These are phyloP conservation scores for Pecten maximus DNA, from an alignment of 2,888 invertebrate species.

Conservation along the genomic window DNA sequence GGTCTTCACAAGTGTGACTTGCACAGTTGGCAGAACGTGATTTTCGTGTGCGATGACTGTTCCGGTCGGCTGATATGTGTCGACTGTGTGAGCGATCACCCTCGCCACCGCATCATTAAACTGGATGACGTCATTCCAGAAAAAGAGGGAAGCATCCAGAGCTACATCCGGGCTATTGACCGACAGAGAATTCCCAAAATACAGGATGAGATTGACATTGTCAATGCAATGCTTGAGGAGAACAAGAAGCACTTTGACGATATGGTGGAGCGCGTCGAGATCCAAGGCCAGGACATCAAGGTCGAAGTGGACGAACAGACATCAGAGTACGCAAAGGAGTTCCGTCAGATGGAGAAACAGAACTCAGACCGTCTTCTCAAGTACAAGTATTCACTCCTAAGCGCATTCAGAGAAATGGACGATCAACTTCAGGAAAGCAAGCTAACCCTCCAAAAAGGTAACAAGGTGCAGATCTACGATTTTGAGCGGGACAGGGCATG, in stretches of 20 bases:
- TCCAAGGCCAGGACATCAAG: neutral
- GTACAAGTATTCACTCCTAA: neutral
- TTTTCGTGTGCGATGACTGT: slow-evolving; percentile 18
- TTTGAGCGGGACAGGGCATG: neutral
- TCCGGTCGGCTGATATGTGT: neutral
- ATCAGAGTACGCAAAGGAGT: neutral
- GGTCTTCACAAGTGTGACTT: slow-evolving; percentile 21
- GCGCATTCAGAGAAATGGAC: neutral
- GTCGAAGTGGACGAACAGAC: neutral
- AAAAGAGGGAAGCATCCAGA: slow-evolving; percentile 13
- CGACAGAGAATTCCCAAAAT: neutral
- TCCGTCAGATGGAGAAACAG: slow-evolving; percentile 3
- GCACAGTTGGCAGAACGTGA: slow-evolving; percentile 31
- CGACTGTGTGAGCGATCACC: neutral
- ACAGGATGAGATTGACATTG: neutral
- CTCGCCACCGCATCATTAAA: slow-evolving; percentile 8
- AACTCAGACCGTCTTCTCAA: neutral
- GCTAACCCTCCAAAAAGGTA: neutral
- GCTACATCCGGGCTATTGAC: slow-evolving; percentile 6
- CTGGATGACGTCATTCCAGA: slow-evolving; percentile 2
- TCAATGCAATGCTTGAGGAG: neutral
- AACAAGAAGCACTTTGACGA: slow-evolving; percentile 16
- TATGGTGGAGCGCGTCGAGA: neutral
- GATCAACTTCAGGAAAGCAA: neutral
- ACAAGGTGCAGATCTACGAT: slow-evolving; percentile 9